A percentile compares a stretch with the other conserved stretches of the same genome.
Evolutionary conservation across 2,797 vertebrate genomes (phyloP).

Genomic region (Pristis pectinata): DNA sequence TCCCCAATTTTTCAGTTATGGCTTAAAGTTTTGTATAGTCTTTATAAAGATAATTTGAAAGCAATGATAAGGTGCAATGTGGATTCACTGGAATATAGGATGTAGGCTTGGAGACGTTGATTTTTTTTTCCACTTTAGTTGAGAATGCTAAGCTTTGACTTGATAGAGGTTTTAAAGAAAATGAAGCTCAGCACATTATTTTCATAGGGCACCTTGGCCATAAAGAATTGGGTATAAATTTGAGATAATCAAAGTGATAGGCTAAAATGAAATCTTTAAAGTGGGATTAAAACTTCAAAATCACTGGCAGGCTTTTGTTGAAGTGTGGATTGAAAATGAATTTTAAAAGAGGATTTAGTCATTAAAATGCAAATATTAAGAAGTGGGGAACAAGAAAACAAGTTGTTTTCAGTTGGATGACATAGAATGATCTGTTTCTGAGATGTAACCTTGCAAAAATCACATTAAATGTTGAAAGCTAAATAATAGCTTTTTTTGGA

Average conservation of each 20-base stretch:
- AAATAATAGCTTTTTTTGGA: background rate
- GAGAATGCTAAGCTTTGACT: background rate
- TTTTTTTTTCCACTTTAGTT: background rate
- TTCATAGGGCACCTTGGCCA: background rate
- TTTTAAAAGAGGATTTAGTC: background rate
- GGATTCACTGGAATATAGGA: background rate
- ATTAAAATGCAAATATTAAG: background rate
- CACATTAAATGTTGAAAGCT: background rate
- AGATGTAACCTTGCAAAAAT: background rate
- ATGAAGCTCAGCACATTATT: background rate
- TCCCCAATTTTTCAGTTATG: no score
- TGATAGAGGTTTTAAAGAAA: background rate
- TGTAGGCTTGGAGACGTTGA: background rate
- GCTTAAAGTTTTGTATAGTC: background rate
- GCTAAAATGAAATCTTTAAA: background rate
- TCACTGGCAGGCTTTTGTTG: background rate
- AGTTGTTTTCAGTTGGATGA: background rate
- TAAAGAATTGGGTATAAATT: background rate
- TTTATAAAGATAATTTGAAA: background rate
- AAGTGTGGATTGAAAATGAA: background rate
- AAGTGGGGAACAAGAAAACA: background rate
- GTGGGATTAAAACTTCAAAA: background rate
- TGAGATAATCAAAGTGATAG: background rate
- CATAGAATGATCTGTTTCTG: background rate
- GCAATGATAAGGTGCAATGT: background rate